Percentiles rank a stretch among this genome's conserved stretches.
These are phyloP conservation scores for Noctua comes DNA, from an alignment of 2,888 invertebrate genomes.

Conservation along the genomic window DNA sequence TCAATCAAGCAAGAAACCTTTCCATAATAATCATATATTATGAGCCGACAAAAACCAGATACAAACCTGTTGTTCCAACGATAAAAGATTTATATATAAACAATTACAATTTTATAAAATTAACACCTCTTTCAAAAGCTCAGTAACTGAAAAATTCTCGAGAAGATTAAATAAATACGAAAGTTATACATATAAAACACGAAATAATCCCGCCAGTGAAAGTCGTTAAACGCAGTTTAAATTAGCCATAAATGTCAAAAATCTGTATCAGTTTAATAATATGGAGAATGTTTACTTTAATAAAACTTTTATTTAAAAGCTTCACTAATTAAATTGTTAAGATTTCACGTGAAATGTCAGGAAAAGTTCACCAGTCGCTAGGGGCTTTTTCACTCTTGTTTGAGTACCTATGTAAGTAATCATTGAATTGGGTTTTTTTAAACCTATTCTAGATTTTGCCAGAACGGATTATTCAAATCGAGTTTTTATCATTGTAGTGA, in stretches of 20 bases:
- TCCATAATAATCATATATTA: conserved; percentile 58
- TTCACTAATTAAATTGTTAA: conserved; percentile 47
- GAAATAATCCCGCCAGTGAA: conserved; percentile 39
- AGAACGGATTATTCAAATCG: background rate
- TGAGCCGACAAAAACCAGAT: conserved; percentile 39
- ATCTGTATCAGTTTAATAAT: conserved; percentile 46
- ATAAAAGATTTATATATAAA: conserved; percentile 40
- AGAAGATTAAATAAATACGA: conserved; percentile 1
- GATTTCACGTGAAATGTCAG: conserved; percentile 35
- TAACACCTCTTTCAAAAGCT: background rate
- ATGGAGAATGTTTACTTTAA: conserved; percentile 38
- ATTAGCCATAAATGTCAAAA: conserved; percentile 48
- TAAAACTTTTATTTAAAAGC: conserved; percentile 8
- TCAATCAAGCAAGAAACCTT: conserved; percentile 74
- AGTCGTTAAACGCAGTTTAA: conserved; percentile 26
- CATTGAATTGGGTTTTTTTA: background rate
- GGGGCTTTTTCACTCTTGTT: background rate
- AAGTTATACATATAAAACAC: conserved; percentile 23
- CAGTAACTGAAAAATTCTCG: background rate
- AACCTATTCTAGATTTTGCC: background rate
- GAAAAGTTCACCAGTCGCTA: conserved; percentile 38
- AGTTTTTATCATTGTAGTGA: background rate
- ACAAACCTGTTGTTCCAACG: conserved; percentile 31
- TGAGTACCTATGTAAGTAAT: background rate
- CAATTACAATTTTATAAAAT: conserved; percentile 27